Percentiles rank a stretch among this genome's conserved stretches.
phyloP scores from a whole-genome alignment of 2,888 invertebrate genomes.

The Drosophila lacicola region DNA sequence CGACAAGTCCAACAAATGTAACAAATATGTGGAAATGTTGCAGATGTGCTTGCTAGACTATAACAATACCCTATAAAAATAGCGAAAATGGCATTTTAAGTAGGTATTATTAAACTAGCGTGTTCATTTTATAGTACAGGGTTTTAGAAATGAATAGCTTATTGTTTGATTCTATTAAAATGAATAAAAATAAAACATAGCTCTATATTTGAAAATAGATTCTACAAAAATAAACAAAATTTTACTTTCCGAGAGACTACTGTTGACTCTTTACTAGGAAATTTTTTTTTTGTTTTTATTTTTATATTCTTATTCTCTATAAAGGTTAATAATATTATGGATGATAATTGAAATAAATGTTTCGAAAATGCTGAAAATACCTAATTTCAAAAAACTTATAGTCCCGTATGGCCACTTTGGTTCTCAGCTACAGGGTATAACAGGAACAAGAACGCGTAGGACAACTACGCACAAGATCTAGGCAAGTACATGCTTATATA shows the following conservation, averaged over 20 bases:
- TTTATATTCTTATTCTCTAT: too few species aligned
- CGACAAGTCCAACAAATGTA: conserved; percentile 37
- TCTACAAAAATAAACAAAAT: not conserved
- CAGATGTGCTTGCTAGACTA: not conserved
- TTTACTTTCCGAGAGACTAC: not conserved
- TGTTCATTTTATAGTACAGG: too few species aligned
- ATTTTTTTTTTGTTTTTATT: not conserved
- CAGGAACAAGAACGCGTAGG: conserved; percentile 15
- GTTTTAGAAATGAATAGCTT: too few species aligned
- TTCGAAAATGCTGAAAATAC: too few species aligned
- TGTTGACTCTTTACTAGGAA: too few species aligned
- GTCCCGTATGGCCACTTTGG: too few species aligned
- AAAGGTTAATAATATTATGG: not conserved
- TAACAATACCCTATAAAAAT: conserved; percentile 6
- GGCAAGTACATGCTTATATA: conserved; percentile 30
- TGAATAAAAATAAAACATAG: too few species aligned
- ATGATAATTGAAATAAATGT: not conserved
- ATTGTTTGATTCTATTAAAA: too few species aligned
- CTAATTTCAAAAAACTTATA: not conserved
- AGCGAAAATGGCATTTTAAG: too few species aligned
- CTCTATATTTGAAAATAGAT: not conserved
- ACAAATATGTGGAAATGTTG: not conserved
- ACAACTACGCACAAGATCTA: conserved; percentile 38
- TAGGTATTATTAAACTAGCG: too few species aligned
- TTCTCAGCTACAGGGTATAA: conserved; percentile 13